Evolutionary conservation across 2,797 vertebrate genomes (phyloP).

Genomic region (Chrosomus eos): DNA sequence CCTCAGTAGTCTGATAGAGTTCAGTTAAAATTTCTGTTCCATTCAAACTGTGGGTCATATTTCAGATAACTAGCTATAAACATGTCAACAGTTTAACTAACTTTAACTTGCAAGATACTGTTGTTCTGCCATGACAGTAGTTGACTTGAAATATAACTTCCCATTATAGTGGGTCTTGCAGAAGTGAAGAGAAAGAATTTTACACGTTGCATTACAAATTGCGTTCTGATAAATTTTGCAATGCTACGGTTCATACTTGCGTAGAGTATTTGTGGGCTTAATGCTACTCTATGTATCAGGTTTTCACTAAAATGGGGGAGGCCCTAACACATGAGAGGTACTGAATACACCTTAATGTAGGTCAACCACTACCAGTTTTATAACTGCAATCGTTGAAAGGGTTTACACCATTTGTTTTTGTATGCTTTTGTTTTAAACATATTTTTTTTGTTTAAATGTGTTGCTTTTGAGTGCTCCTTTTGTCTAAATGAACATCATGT

Average conservation of each 20-base stretch:
- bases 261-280: slow-evolving; percentile 16
- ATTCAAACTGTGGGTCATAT: neutral
- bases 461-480: slow-evolving; percentile 22
- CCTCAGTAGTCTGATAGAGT: neutral
- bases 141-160: neutral
- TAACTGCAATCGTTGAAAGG: slow-evolving; percentile 38
- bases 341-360: slow-evolving; percentile 39
- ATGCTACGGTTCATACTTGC: neutral
- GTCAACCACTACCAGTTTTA: slow-evolving; percentile 53
- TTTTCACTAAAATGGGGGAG: slow-evolving; percentile 42
- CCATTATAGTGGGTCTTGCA: neutral
- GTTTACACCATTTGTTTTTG: slow-evolving; percentile 50
- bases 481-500: slow-evolving; percentile 43
- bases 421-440: slow-evolving; percentile 6
- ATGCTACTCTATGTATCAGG: slow-evolving; percentile 40
- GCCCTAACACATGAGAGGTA: slow-evolving; percentile 20
- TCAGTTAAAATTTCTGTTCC: slow-evolving; percentile 15
- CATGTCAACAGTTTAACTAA: neutral
- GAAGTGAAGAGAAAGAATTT: neutral
- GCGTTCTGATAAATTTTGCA: neutral
- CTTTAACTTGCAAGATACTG: neutral
- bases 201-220: neutral
- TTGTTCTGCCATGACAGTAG: neutral
- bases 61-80: neutral
- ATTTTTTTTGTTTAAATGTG: slow-evolving; percentile 33